A percentile compares a stretch with the other conserved stretches of the same genome.
Conservation (phyloP, 2,113 vertebrate species). For the Typhlomys cinereus region DNA sequence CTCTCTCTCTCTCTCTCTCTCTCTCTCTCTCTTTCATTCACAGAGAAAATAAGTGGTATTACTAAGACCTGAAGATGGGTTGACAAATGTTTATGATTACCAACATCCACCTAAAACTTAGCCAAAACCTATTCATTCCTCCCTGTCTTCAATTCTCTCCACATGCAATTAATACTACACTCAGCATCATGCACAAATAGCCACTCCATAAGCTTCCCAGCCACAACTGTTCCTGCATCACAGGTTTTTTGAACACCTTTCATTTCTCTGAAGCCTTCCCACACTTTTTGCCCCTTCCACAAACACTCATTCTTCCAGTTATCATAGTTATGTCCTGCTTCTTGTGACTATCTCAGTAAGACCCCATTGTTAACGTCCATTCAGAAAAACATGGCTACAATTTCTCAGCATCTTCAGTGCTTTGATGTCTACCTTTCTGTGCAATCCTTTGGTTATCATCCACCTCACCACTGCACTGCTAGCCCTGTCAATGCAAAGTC, state of each 20-base stretch:
- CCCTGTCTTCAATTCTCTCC: not conserved
- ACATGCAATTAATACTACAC: not conserved
- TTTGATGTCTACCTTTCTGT: not conserved
- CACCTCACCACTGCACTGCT: not conserved
- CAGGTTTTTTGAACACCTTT: rapidly evolving
- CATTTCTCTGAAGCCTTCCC: not conserved
- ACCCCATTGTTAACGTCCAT: not conserved
- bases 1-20: too few relatives aligned
- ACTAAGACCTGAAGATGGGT: not conserved
- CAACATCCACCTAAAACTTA: not conserved
- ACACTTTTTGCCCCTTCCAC: too few relatives aligned
- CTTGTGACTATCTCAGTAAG: not conserved
- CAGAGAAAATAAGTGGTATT: not conserved
- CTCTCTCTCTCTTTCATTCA: not conserved
- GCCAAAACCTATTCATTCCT: not conserved
- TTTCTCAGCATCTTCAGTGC: not conserved
- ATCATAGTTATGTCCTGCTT: not conserved
- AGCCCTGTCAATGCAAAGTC: not conserved
- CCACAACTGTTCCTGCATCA: not conserved
- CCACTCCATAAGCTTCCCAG: not conserved
- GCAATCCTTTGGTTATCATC: not conserved
- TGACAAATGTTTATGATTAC: not conserved
- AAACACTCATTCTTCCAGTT: not conserved
- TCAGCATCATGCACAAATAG: not conserved
- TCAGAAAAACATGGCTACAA: not conserved